A percentile compares a stretch with the other conserved stretches of the same genome.
Conservation (phyloP, 1,140 invertebrate species). For the Zaprionus davidi region DNA sequence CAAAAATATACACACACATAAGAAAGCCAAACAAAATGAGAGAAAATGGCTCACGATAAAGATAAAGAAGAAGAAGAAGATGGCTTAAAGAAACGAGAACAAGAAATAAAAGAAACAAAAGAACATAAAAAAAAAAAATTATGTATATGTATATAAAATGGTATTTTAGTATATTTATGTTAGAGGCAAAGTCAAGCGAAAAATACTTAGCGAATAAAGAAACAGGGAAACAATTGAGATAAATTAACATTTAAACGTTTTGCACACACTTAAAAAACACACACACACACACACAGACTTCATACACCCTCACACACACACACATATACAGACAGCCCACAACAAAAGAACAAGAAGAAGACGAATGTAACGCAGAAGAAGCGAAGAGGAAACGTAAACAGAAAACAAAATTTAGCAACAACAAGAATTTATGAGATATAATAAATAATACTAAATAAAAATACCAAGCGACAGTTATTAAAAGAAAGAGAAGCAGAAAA, state of each 20-base stretch:
- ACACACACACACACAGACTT: constrained; percentile 16
- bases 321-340: constrained; percentile 31
- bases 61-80: constrained; percentile 43
- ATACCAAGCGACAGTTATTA: constrained; percentile 62
- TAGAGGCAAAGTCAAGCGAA: constrained; percentile 54
- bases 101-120: constrained; percentile 8
- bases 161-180: constrained; percentile 81
- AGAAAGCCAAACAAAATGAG: constrained; percentile 23
- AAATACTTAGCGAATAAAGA: constrained; percentile 81
- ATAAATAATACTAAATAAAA: constrained; percentile 64
- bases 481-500: constrained; percentile 21
- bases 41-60: constrained; percentile 56
- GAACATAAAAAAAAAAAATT: constrained; percentile 42
- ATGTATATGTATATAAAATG: constrained; percentile 65
- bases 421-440: constrained; percentile 83
- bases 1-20: constrained; percentile 26
- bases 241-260: constrained; percentile 81
- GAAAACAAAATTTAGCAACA: constrained; percentile 83
- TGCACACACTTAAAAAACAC: constrained; percentile 13
- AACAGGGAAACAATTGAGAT: constrained; percentile 83
- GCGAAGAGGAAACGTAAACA: constrained; percentile 38
- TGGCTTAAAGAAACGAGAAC: constrained; percentile 49
- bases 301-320: constrained; percentile 13
- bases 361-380: constrained; percentile 7
- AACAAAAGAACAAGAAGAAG: constrained; percentile 30